Conservation (phyloP, 2,797 vertebrate species). For the Oceanodroma leucorhoa region DNA sequence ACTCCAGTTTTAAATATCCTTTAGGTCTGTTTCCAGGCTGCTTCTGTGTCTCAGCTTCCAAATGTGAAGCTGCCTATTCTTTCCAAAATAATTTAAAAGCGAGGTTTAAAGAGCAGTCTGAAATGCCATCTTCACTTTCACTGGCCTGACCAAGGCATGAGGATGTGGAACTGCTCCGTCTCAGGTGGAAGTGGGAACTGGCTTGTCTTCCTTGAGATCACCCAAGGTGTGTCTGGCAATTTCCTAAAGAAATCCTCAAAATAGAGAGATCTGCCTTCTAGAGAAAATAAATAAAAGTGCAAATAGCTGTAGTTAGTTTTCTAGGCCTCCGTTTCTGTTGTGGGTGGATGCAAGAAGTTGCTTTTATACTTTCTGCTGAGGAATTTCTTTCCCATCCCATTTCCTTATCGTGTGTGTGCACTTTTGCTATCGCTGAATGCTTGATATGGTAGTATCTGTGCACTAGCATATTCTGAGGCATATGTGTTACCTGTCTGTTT, state of each 20-base stretch:
- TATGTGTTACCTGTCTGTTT: neutral
- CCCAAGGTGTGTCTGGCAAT: neutral
- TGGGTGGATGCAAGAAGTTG: neutral
- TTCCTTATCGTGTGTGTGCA: neutral
- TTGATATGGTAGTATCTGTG: neutral
- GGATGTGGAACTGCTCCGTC: neutral
- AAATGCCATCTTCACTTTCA: neutral
- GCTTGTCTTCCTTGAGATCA: neutral
- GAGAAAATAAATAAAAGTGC: neutral
- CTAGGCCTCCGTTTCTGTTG: neutral
- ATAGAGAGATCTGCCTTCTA: neutral
- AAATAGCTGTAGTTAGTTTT: neutral
- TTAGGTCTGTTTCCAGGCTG: neutral
- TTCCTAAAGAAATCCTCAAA: neutral
- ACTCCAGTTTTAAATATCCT: neutral
- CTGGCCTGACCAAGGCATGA: neutral
- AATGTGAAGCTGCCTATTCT: neutral
- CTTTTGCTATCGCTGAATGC: neutral
- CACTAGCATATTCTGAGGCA: neutral
- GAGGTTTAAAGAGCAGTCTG: neutral
- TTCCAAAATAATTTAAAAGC: neutral
- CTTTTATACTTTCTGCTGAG: neutral
- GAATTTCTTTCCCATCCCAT: neutral
- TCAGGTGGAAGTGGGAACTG: neutral
- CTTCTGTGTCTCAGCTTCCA: neutral